Base-by-base conservation (phyloP, 2,888 invertebrate species). In the Isoperla grammatica region DNA sequence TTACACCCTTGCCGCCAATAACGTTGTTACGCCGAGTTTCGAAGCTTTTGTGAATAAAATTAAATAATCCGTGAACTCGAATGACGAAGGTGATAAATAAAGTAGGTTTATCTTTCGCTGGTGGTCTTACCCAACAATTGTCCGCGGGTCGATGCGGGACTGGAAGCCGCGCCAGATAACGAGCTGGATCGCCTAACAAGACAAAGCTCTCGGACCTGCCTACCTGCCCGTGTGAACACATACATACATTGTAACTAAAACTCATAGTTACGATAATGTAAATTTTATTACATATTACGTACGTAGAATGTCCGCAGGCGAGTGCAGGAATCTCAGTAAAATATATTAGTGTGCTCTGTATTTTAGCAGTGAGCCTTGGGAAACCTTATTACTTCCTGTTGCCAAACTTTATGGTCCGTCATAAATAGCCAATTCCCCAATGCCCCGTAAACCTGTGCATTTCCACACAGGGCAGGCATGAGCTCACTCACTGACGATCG, bases 351-450 rank as follows among this genome's bases (percentile, higher is more conserved):
- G 23, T 22, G 29, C 29, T 9, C 8, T 56, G 29, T 43, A 13
- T 56, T 56, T 15, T 56, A 43, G 29, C 23, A 35, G 43, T 15
- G 22, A 57, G 29, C 20, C 54, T 13, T 43, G 8, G 54, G 46
- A 54, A 54, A 13, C 59, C 54, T 59, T 59, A 59, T 54, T 37
- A 53, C 39, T 53, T 59, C 58, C 59, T 54, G 35, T 15, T 43
- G 35, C 59, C 54, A 54, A 43, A 54, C 53, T 54, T 59, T 59
- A 54, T 59, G 45, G 54, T 53, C 53, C 37, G 46, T 53, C 54
- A 59, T 54, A 54, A 59, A 54, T 59, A 59, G 15, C 59, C 45
- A 45, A 37, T 23, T 59, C 54, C 59, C 54, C 6, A 46, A 59
- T 19, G 59, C 40, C 19, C 54, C 3, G 37, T 59, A 59, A 59